Evolutionary conservation across 2,888 invertebrate species (phyloP).

Genomic region (Scaptomyza flava): DNA sequence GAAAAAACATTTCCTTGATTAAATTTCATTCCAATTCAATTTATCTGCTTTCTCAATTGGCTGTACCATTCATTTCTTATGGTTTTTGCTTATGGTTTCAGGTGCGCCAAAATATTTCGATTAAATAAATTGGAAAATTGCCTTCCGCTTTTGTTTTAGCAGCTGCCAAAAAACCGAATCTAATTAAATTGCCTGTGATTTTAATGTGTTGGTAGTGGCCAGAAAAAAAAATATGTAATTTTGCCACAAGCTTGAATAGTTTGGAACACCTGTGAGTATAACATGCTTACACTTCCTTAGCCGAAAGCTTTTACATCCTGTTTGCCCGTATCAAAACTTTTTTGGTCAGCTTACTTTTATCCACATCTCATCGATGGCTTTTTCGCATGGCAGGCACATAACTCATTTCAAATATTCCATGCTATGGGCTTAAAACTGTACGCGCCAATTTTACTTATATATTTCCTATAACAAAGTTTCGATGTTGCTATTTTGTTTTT

Average conservation of each 20-base stretch:
- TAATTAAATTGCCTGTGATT: conserved; percentile 65
- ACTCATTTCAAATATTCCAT: conserved; percentile 54
- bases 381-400: conserved; percentile 70
- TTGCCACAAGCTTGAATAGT: conserved; percentile 42
- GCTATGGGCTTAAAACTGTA: conserved; percentile 36
- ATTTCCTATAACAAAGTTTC: conserved; percentile 29
- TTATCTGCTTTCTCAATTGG: conserved; percentile 19
- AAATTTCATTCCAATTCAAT: conserved; percentile 56
- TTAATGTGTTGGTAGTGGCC: conserved; percentile 47
- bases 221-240: too few species aligned
- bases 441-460: conserved; percentile 31
- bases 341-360: conserved; percentile 40
- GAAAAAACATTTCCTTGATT: conserved; percentile 71
- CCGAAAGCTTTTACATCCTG: conserved; percentile 15
- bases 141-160: conserved; percentile 54
- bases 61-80: conserved; percentile 17
- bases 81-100: conserved; percentile 35
- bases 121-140: conserved; percentile 72
- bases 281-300: conserved; percentile 55
- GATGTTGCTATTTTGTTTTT: conserved; percentile 15
- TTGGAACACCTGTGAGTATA: conserved; percentile 60
- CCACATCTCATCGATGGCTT: conserved; percentile 12
- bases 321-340: conserved; percentile 42
- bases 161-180: conserved; percentile 48
- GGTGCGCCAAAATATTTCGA: conserved; percentile 48